Conservation (phyloP, 2,888 invertebrate species). For the Mythimna loreyi region DNA sequence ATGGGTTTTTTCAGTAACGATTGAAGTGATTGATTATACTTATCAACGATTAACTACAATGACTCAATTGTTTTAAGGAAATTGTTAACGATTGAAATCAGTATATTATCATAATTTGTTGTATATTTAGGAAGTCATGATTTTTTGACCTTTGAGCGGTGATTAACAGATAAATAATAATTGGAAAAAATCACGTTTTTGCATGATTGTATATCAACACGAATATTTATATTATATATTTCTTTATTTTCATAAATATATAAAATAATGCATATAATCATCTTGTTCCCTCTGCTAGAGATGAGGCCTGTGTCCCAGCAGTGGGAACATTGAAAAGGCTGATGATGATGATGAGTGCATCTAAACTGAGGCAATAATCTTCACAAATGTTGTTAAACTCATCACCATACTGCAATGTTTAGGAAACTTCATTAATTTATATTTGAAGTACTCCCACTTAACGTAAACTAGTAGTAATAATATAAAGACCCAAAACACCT, state of each 20-base stretch:
- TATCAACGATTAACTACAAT: conserved; percentile 13
- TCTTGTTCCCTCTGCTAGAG: no score
- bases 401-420: background rate
- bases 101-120: conserved; percentile 9
- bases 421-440: background rate
- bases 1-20: conserved; percentile 9
- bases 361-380: no score
- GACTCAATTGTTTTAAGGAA: conserved; percentile 21
- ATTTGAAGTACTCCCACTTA: background rate
- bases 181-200: background rate
- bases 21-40: background rate
- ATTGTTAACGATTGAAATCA: conserved; percentile 19
- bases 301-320: no score
- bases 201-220: background rate
- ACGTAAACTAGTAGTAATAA: conserved; percentile 1
- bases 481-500: background rate
- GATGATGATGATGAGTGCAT: no score
- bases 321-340: no score
- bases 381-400: no score
- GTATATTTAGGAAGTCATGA: conserved; percentile 22
- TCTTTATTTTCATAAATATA: no score
- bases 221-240: no score
- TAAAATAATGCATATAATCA: background rate
- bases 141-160: conserved; percentile 29
- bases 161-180: conserved; percentile 26